A percentile compares a stretch with the other conserved stretches of the same genome.
These are phyloP conservation scores for Otus sunia DNA, from an alignment of 2,113 vertebrate species.

Conservation along the genomic window DNA sequence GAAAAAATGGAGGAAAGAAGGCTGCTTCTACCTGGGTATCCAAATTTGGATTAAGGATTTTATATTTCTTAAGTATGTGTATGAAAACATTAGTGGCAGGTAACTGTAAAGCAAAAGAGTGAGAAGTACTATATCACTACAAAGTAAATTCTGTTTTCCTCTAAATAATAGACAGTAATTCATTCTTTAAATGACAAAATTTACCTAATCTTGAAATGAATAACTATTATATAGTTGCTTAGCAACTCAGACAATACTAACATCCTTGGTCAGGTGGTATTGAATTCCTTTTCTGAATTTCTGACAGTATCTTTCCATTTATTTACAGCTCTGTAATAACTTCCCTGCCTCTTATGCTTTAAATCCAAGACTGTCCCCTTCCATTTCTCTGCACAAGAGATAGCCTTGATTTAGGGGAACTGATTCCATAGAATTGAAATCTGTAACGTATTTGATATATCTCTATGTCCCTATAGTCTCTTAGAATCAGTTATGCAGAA, in stretches of 20 bases:
- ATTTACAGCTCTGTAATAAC: not conserved
- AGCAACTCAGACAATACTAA: conserved; percentile 29
- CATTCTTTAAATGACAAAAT: conserved; percentile 12
- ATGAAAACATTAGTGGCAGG: not conserved
- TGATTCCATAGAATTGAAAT: not conserved
- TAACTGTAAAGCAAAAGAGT: not conserved
- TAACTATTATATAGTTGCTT: conserved; percentile 16
- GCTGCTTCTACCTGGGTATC: not conserved
- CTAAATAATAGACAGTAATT: not conserved
- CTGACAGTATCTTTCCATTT: not conserved
- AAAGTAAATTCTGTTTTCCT: not conserved
- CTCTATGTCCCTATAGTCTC: not conserved
- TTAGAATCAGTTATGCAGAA: not conserved
- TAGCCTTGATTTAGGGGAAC: not conserved
- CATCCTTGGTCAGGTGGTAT: not conserved
- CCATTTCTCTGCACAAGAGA: not conserved
- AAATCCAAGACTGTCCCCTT: not conserved
- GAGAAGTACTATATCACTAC: not conserved
- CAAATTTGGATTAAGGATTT: not conserved
- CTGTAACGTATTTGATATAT: not conserved
- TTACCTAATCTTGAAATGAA: conserved; percentile 1
- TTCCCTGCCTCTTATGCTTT: not conserved
- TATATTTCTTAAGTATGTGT: not conserved
- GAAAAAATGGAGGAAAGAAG: not conserved
- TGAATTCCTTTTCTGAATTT: not conserved